Base-by-base conservation (phyloP, 1,140 invertebrate genomes). In the Lamellibrachia luymesi region DNA sequence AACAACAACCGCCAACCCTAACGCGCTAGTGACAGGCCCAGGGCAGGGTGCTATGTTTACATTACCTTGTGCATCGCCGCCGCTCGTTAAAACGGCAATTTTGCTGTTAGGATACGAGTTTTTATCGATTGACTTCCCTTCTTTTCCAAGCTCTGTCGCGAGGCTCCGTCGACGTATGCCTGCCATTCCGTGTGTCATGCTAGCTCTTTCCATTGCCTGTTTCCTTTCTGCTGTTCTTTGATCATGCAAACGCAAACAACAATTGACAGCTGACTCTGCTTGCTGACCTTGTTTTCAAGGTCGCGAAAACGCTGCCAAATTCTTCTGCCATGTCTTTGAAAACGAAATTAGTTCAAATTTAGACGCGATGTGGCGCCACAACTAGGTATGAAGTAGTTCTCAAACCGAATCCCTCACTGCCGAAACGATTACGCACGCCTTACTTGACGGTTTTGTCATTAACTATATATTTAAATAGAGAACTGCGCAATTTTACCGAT, bases 31-130 rank as follows among this genome's bases (percentile, higher is more conserved):
- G 27, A 92, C 50, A 6, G 27, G 17, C n/a, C 92, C 5, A 51
- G 27, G 27, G 51, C 8, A 22, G 50, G 50, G 51, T 0, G 6
- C 25, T 50, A 92, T 38, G n/a, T 93, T 51, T 92, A 92, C 80
- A 80, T 92, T 89, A 94, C 98, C 97, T 97, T 98, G 98, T 49
- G 98, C 99, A 97, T 99, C 98, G 93, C 98, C 98, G 95, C 98
- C 98, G 96, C 98, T 98, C 51, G 98, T 99, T 95, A 99, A 98
- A 49, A 99, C 98, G 17, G 98, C 98, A 92, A 99, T 97, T 5
- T 98, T 98, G 96, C 98, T 98, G 27, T 96, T 96, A 1, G 93
- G 93, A 92, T 95, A 95, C 90, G 94, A 94, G 13, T 95, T 95
- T 49, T 94, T 92, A 4, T 93, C 89, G 6, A 96, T 93, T 51